phyloP scores from a whole-genome alignment of 2,888 invertebrate species.

The Schizotus pectinicornis region DNA sequence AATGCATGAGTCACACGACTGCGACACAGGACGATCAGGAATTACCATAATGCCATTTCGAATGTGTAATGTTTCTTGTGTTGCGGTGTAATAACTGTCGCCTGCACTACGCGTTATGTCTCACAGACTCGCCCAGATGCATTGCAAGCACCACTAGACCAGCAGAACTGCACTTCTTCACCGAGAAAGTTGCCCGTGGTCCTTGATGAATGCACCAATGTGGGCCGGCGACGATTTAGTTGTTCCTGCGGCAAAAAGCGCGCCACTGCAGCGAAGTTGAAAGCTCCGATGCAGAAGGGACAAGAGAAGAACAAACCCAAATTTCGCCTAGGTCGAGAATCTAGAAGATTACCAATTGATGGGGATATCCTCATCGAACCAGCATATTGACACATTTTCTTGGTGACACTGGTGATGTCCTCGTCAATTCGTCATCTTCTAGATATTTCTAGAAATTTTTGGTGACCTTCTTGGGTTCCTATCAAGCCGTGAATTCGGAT shows the following conservation, averaged over 20 bases:
- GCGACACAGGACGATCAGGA: constrained; percentile 24
- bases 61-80: constrained; percentile 35
- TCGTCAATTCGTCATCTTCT: no score
- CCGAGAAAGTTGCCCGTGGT: constrained; percentile 9
- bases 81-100: constrained; percentile 35
- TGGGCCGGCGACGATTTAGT: constrained; percentile 8
- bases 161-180: constrained; percentile 20
- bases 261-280: background rate
- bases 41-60: constrained; percentile 35
- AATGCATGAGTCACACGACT: constrained; percentile 25
- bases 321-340: no score
- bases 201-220: constrained; percentile 14
- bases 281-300: no score
- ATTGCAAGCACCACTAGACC: background rate
- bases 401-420: no score
- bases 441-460: no score
- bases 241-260: background rate
- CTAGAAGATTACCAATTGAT: no score
- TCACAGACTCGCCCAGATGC: constrained; percentile 27
- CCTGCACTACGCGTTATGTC: constrained; percentile 27
- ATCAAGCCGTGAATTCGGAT: no score
- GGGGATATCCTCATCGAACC: no score
- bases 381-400: no score
- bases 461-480: no score
- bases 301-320: no score